A percentile compares a stretch with the other conserved stretches of the same genome.
Evolutionary conservation across 2,797 vertebrate species (phyloP).

Genomic region (Buceros bicornis): DNA sequence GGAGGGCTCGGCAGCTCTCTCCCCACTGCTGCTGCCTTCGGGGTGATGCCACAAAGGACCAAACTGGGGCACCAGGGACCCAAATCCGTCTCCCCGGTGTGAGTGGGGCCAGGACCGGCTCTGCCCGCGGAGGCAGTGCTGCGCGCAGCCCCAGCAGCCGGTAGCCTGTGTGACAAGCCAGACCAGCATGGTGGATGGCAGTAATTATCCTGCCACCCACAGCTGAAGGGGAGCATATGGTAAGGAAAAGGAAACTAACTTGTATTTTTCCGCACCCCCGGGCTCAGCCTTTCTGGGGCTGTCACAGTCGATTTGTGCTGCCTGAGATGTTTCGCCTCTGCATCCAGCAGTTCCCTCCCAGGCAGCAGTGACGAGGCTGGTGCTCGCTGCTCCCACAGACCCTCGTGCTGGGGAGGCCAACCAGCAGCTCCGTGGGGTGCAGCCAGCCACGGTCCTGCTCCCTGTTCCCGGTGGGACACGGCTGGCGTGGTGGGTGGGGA

Average conservation of each 20-base stretch:
- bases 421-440: neutral
- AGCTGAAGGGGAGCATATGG: slow-evolving; percentile 83
- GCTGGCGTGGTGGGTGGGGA: accelerated
- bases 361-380: neutral
- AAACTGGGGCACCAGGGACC: neutral
- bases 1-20: neutral
- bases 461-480: accelerated
- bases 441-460: accelerated
- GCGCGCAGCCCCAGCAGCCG: neutral
- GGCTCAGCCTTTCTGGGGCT: slow-evolving; percentile 81
- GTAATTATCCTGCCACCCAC: slow-evolving; percentile 71
- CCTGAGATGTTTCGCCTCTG: slow-evolving; percentile 74
- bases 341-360: neutral
- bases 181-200: slow-evolving; percentile 61
- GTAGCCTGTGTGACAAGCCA: slow-evolving; percentile 62
- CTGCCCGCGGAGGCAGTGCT: neutral
- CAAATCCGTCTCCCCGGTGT: accelerated
- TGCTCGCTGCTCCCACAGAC: neutral
- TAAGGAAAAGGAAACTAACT: slow-evolving; percentile 73
- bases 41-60: neutral
- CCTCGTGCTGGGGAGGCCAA: accelerated
- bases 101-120: accelerated
- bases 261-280: slow-evolving; percentile 68
- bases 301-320: slow-evolving; percentile 81
- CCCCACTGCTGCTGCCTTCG: neutral